Evolutionary conservation across 2,888 invertebrate genomes (phyloP), one percentile per base, ranked within the genome.

Genomic region (Lamproptera curius): DNA sequence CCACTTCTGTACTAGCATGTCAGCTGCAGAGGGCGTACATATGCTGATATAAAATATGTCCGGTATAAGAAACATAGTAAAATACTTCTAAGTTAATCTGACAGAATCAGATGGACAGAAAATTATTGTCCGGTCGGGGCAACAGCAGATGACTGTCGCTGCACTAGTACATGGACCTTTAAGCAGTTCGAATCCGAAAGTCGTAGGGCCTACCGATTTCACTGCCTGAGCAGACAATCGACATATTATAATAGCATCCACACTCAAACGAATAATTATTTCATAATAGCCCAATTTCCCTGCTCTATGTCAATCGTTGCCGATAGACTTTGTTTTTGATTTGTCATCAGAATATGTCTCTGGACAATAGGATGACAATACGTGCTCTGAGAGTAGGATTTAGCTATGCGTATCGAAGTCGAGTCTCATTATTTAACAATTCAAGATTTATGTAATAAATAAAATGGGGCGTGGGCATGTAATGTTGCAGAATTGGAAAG

Each of bases 61-160:
- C n/a, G n/a, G n/a, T n/a, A n/a, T n/a, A n/a, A n/a, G n/a, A n/a
- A n/a, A n/a, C n/a, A n/a, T n/a, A n/a, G n/a, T n/a, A n/a, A 31
- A 9, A 35, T 73, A 79, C 85, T 81, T 76, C 76, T 66, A 13
- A 77, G 70, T 50, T 73, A 72, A 54, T 70, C n/a, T 76, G 31
- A 77, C 55, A 55, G 92, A 90, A 68, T 96, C 95, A n/a, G n/a
- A n/a, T 15, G 96, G 96, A 70, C 95, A 96, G 89, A 55, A 95
- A 90, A 79, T 95, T 95, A 13, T 13, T 31, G 71, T 92, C 92
- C 37, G 91, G 90, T 63, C 92, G 91, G 5, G 95, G 95, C 47
- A 95, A 91, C 58, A 95, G 92, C 59, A 95, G 85, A 71, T 95
- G 95, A 73, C 95, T 95, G 48, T 94, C 94, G 20, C 90, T 87